Evolutionary conservation across 2,888 invertebrate genomes (phyloP).

Genomic region (Boloria euphrosyne): DNA sequence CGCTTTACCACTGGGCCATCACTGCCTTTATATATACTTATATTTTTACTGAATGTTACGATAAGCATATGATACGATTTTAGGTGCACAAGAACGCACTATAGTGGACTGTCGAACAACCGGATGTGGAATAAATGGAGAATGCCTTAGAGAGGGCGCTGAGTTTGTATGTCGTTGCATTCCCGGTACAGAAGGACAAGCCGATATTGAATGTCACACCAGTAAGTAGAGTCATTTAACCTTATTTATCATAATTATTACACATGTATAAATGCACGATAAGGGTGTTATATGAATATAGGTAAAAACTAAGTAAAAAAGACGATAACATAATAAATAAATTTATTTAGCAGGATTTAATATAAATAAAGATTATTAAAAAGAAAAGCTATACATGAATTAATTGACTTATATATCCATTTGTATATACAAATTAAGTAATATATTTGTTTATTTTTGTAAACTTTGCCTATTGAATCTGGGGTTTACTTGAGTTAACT

Average conservation of each 20-base stretch:
- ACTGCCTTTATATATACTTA: too few species aligned
- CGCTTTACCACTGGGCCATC: too few species aligned
- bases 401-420: slow-evolving; percentile 6
- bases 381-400: too few species aligned
- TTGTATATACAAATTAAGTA: slow-evolving; percentile 2
- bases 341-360: too few species aligned
- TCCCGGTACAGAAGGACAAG: slow-evolving; percentile 87
- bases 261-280: slow-evolving; percentile 81
- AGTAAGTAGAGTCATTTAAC: slow-evolving; percentile 63
- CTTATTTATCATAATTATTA: slow-evolving; percentile 34
- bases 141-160: slow-evolving; percentile 92
- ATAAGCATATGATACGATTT: background rate
- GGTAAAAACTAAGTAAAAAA: background rate
- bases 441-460: background rate
- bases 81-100: slow-evolving; percentile 83
- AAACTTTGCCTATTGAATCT: background rate
- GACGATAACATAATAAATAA: background rate
- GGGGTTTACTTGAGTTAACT: background rate
- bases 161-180: slow-evolving; percentile 92
- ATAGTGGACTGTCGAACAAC: slow-evolving; percentile 90
- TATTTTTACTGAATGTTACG: background rate
- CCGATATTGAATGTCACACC: slow-evolving; percentile 86
- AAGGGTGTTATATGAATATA: slow-evolving; percentile 34
- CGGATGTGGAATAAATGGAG: slow-evolving; percentile 93
- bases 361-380: too few species aligned